Percentiles rank a stretch among this genome's conserved stretches.
Evolutionary conservation across 2,113 vertebrate genomes (phyloP).

Genomic region (Sakesphorus luctuosus): DNA sequence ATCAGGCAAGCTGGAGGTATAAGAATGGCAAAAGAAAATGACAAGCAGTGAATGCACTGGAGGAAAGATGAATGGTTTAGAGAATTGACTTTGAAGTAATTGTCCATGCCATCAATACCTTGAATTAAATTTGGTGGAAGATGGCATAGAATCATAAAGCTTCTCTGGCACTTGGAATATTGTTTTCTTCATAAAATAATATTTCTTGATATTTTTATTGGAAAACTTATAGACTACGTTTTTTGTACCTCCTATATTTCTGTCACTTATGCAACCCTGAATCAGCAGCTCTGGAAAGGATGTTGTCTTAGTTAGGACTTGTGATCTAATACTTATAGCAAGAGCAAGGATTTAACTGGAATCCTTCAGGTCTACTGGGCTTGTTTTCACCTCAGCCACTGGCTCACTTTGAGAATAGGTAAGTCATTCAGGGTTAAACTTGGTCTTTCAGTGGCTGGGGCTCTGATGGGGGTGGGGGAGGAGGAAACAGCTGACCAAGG

Average conservation of each 20-base stretch:
- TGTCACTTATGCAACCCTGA: conserved; percentile 25
- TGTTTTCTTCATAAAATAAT: conserved; percentile 1
- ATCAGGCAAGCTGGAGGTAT: conserved; percentile 6
- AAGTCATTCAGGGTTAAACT: conserved; percentile 21
- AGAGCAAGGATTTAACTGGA: conserved; percentile 1
- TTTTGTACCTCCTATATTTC: conserved; percentile 7
- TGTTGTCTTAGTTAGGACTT: not conserved
- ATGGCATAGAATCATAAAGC: not conserved
- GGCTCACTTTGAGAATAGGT: not conserved
- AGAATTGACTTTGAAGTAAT: not conserved
- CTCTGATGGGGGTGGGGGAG: not conserved
- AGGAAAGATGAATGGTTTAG: not conserved
- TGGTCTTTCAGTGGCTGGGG: not conserved
- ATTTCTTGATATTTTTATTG: conserved; percentile 15
- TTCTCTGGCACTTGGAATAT: not conserved
- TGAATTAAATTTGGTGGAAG: not conserved
- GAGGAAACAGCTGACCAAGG: not conserved
- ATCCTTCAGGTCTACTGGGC: not conserved
- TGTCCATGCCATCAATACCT: conserved; percentile 9
- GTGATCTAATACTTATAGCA: not conserved
- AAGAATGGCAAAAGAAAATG: conserved; percentile 45
- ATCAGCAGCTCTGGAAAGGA: conserved; percentile 35
- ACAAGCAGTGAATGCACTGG: not conserved
- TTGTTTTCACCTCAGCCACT: not conserved
- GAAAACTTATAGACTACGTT: not conserved